Evolutionary conservation across 2,113 vertebrate genomes (phyloP), one percentile per base, ranked within the genome.

Genomic region (Pelecanus crispus): DNA sequence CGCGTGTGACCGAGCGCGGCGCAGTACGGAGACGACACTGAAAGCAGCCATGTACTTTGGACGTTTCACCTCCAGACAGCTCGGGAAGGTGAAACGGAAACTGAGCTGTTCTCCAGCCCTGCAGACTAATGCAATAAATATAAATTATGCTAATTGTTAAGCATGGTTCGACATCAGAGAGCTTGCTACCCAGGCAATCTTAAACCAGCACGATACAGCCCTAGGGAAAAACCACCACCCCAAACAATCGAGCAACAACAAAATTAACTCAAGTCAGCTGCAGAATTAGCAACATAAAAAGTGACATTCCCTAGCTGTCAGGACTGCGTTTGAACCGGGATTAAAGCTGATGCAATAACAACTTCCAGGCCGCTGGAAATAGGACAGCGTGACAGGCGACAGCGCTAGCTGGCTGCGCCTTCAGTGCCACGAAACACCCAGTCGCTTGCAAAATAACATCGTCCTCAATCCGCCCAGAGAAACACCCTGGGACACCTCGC

Each of bases 291-390:
- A 14, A 40, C 45, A 65, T 71, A 75, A 92, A 77, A 90, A 94
- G 93, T 90, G 87, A 68, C 94, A 87, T 87, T 80, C 78, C 53
- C 68, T 73, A 47, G 58, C 81, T 88, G 90, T 86, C 78, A 87
- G 74, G 78, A 72, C 44, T 53, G 44, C 52, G 87, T 74, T 55
- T 72, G 93, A 95, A 94, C 40, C 0, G 4, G 81, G 95, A 95
- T 91, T 87, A 75, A 94, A 88, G 95, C 92, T 97, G 96, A 97
- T 93, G 95, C 90, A 96, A 94, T 88, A 96, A 93, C 93, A 91
- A 96, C 96, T 97, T 96, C 90, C 94, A 97, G 96, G 95, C 87
- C 3, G 8, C 95, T 94, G 71, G 93, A 97, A 97, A 93, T 97
- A 96, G 96, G 95, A 93, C 95, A 97, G 65, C 10, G 4, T 92